Base-by-base conservation (phyloP, 2,113 vertebrate species). In the Laterallus jamaicensis region DNA sequence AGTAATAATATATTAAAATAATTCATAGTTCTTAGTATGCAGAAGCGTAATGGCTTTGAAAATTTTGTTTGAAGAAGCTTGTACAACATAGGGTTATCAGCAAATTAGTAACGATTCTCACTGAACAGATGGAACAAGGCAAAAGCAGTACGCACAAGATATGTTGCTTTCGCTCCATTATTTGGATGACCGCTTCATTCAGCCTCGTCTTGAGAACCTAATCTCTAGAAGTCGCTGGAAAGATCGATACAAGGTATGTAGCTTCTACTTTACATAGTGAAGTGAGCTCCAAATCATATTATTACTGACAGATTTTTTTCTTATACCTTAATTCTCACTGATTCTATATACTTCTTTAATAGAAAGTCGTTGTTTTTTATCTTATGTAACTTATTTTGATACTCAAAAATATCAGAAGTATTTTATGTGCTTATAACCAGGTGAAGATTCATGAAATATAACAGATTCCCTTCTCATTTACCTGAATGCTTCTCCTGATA, bases 201-300 rank as follows among this genome's bases (percentile, higher is more conserved):
- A 98, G n/a, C 98, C 98, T 10, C 98, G 98, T 63, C 97, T 99
- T 54, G 98, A 98, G 60, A 98, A 95, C 68, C 96, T 99, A 62
- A 85, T 86, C 63, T 92, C 98, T 70, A 97, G 97, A 88, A 98
- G 99, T 95, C 98, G 98, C 83, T 99, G 98, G 98, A 98, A 97
- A 84, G 97, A 98, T 5, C 97, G 97, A 39, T 99, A 99, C 92
- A 99, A 98, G 98, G 98, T 98, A 79, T 18, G 59, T 25, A 55
- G 19, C 40, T 94, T 67, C 40, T 58, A 9, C 60, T 64, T 60
- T 40, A 50, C 81, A 37, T 31, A 35, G 31, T 50, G 25, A 73
- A 74, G 39, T 91, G 74, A 13, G 12, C 5, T 89, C 42, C 54
- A n/a, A n/a, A 49, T 83, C 15, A 32, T 84, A 28, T 50, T 8